Base-by-base conservation (phyloP, 1,140 invertebrate species). In the Bombus waltoni region DNA sequence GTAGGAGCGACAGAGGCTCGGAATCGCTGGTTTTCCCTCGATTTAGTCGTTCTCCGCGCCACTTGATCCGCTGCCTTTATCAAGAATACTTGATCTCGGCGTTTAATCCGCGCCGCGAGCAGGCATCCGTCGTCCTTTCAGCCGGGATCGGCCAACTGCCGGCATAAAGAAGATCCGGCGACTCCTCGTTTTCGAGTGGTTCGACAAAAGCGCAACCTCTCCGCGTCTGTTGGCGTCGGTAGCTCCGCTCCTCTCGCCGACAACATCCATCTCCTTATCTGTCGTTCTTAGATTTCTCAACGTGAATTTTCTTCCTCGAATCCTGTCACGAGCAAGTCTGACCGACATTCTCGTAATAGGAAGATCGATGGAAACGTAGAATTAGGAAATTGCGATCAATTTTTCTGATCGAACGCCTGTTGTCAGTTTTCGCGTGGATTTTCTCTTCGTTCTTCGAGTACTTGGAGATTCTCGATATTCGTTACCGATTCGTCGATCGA, bases 31-130 rank as follows among this genome's bases (percentile, higher is more conserved):
- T 84, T 79, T 84, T 84, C 66, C 76, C 82, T 71, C 75, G 53
- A 84, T 84, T 84, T 85, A 73, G 76, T 79, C 83, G 83, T 85
- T 80, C 77, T 40, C n/a, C 68, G 83, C 77, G 83, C 32, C 77
- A 80, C 83, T 85, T 71, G 83, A 85, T 68, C 76, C 68, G 42
- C 75, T 65, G 38, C 42, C 77, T 85, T 85, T 80, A 85, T 80
- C 83, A 79, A 79, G 83, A 71, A 85, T 65, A 79, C 83, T 85
- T 80, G 83, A 80, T 85, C 77, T 57, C 68, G 32, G 25, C 83
- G 83, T 80, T 85, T 85, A 85, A 85, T 85, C 83, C 77, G 42
- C 28, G 35, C 81, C 66, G 75, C 76, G 75, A 53, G 47, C 77
- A 62, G 53, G 68, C 47, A 80, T 80, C 75, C 28, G 47, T 85